A percentile compares a stretch with the other conserved stretches of the same genome.
Conservation (phyloP, 2,888 invertebrate genomes). For the Gasteruption jaculator region DNA sequence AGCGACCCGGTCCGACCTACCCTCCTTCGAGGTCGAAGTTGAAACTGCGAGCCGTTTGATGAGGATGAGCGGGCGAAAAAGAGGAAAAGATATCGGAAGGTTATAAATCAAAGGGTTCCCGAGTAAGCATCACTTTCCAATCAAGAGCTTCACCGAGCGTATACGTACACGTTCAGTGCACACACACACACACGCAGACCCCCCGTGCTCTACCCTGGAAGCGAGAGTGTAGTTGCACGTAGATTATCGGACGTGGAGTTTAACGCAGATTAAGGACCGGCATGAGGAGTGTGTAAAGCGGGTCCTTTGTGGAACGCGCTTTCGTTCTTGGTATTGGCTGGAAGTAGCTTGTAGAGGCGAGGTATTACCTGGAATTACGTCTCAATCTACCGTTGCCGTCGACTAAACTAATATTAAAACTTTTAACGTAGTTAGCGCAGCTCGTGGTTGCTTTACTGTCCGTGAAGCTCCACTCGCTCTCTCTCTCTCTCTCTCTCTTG, state of each 20-base stretch:
- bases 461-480: slow-evolving; percentile 40
- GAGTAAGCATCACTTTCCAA: too few relatives aligned
- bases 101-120: too few relatives aligned
- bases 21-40: too few relatives aligned
- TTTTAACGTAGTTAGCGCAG: slow-evolving; percentile 52
- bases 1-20: too few relatives aligned
- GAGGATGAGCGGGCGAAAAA: too few relatives aligned
- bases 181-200: too few relatives aligned
- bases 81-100: too few relatives aligned
- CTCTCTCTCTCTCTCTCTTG: slow-evolving; percentile 16
- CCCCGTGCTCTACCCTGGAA: too few relatives aligned
- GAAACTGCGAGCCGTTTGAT: too few relatives aligned
- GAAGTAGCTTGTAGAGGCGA: slow-evolving; percentile 48
- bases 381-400: slow-evolving; percentile 52
- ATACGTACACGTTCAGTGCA: too few relatives aligned
- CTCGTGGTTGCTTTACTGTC: slow-evolving; percentile 50
- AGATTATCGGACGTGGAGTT: slow-evolving; percentile 42
- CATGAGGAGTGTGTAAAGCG: slow-evolving; percentile 36
- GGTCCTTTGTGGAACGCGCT: slow-evolving; percentile 49
- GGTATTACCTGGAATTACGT: slow-evolving; percentile 53
- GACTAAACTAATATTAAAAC: slow-evolving; percentile 54
- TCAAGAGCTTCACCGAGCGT: too few relatives aligned
- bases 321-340: slow-evolving; percentile 47
- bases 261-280: slow-evolving; percentile 48
- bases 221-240: too few relatives aligned